phyloP scores from a whole-genome alignment of 2,113 vertebrate species.

The Stegostoma tigrinum region DNA sequence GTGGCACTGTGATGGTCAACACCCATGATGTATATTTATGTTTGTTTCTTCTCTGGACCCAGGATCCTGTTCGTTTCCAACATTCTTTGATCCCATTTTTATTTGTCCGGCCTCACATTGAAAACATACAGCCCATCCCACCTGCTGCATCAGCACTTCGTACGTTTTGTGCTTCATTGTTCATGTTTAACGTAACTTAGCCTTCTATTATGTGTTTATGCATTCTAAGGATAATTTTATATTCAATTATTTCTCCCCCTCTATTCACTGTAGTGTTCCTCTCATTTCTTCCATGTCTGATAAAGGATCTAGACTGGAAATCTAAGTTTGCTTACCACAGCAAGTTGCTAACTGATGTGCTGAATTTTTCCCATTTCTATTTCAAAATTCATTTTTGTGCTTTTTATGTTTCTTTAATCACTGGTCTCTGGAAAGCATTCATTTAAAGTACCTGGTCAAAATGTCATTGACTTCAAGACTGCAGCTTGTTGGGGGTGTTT shows the following conservation, averaged over 20 bases:
- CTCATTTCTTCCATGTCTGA: not conserved
- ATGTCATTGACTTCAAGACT: not conserved
- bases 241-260: not conserved
- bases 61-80: not conserved
- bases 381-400: not conserved
- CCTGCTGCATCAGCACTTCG: not conserved
- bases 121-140: not conserved
- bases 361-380: not conserved
- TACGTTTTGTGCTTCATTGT: not conserved
- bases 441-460: not conserved
- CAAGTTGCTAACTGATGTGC: not conserved
- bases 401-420: not conserved
- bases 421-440: not conserved
- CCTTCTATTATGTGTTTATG: too few species aligned
- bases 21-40: not conserved
- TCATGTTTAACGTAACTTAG: too few species aligned
- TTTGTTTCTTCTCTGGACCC: not conserved
- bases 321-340: not conserved
- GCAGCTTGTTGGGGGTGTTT: constrained; percentile 38
- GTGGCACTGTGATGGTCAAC: not conserved
- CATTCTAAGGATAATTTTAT: not conserved
- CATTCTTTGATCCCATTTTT: not conserved
- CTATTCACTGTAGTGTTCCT: not conserved
- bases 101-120: not conserved
- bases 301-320: not conserved